A percentile compares a stretch with the other conserved stretches of the same genome.
These are phyloP conservation scores for Lochmaea capreae DNA, from an alignment of 2,888 invertebrate genomes.

Conservation along the genomic window DNA sequence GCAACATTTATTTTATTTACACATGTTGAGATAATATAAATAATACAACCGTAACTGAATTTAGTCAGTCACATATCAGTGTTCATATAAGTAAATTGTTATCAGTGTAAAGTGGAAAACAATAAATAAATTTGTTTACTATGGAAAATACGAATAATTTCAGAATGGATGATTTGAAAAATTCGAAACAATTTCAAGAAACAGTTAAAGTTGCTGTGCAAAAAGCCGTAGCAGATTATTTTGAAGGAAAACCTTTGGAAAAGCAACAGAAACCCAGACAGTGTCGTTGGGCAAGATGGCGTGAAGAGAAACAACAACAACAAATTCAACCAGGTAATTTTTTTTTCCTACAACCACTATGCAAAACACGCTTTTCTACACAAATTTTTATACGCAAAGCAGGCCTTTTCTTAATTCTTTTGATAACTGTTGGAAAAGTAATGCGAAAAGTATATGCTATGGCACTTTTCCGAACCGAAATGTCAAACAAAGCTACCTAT, in stretches of 20 bases:
- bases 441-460: too few species aligned
- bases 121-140: background rate
- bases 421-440: too few species aligned
- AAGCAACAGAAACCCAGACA: background rate
- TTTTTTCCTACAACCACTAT: too few species aligned
- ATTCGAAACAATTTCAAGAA: conserved; percentile 1
- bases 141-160: background rate
- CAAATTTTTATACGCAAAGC: too few species aligned
- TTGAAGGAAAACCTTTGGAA: background rate
- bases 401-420: too few species aligned
- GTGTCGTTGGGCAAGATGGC: background rate
- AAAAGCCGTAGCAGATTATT: background rate
- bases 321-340: background rate
- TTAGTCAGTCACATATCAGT: background rate
- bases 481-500: too few species aligned
- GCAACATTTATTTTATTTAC: background rate
- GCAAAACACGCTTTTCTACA: too few species aligned
- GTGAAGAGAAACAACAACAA: background rate
- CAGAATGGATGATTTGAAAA: background rate
- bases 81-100: background rate
- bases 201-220: background rate
- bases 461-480: too few species aligned
- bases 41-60: background rate
- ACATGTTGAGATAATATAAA: background rate
- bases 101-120: background rate